Conservation (phyloP, 2,797 vertebrate species). For the Ispidina picta region DNA sequence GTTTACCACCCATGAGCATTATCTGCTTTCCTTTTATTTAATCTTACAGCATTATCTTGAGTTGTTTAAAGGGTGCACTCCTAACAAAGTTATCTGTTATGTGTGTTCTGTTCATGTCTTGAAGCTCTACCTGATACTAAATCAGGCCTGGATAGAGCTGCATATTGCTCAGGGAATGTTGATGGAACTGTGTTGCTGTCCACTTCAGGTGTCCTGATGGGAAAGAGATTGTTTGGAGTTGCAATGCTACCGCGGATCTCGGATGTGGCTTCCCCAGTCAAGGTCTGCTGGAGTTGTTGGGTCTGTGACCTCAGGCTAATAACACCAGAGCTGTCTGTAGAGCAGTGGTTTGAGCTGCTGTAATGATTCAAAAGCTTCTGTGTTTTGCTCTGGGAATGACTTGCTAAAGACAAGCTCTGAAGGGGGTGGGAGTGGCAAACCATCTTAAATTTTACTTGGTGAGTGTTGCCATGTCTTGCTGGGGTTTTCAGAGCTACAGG, state of each 20-base stretch:
- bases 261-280: neutral
- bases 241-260: neutral
- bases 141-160: neutral
- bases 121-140: neutral
- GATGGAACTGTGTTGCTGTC: neutral
- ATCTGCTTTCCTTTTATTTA: neutral
- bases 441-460: accelerated
- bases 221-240: neutral
- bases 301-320: neutral
- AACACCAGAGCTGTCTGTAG: neutral
- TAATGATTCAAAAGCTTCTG: neutral
- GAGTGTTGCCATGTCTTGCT: accelerated
- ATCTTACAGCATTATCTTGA: neutral
- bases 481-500: neutral
- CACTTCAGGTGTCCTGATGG: neutral
- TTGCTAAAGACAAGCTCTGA: neutral
- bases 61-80: neutral
- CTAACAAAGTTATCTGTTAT: neutral
- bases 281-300: constrained; percentile 18
- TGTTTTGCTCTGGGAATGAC: neutral
- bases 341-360: neutral
- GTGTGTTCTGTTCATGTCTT: neutral
- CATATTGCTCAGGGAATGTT: neutral
- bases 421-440: neutral
- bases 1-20: neutral